Percentiles rank a stretch among this genome's conserved stretches.
phyloP scores from a whole-genome alignment of 2,888 invertebrate genomes.

The Aphrophora alni region DNA sequence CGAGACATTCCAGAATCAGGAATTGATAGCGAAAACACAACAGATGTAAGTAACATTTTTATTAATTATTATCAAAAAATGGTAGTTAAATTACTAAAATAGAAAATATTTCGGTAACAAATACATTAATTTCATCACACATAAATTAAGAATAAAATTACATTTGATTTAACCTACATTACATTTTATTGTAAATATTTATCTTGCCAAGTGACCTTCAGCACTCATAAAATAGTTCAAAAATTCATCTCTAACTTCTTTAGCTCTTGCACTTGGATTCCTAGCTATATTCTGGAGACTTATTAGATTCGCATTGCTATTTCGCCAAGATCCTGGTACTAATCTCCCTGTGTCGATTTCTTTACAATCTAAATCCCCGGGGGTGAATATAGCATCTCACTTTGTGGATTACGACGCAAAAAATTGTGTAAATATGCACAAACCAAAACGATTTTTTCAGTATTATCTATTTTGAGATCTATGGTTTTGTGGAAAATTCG shows the following conservation, averaged over 20 bases:
- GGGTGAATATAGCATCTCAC: slow-evolving; percentile 19
- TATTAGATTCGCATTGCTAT: not conserved
- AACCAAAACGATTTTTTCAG: slow-evolving; percentile 19
- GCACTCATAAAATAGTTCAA: slow-evolving; percentile 35
- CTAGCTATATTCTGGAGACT: not conserved
- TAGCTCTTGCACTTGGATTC: slow-evolving; percentile 29
- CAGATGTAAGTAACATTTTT: too few species aligned
- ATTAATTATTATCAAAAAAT: too few species aligned
- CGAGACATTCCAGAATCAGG: too few species aligned
- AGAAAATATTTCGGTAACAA: too few species aligned
- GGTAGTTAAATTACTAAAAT: too few species aligned
- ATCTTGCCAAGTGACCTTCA: slow-evolving; percentile 33
- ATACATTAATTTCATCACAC: too few species aligned
- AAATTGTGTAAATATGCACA: slow-evolving; percentile 40
- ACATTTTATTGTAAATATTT: not conserved
- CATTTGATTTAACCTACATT: too few species aligned
- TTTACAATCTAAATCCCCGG: slow-evolving; percentile 28
- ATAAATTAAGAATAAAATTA: too few species aligned
- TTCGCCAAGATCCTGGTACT: slow-evolving; percentile 25
- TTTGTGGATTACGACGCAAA: slow-evolving; percentile 30
- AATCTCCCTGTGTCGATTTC: slow-evolving; percentile 18
- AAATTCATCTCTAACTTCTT: slow-evolving; percentile 31
- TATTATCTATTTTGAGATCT: slow-evolving; percentile 36
- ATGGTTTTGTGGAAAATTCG: slow-evolving; percentile 42
- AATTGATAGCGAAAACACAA: too few species aligned